Conservation (phyloP, 2,797 vertebrate genomes). For the Coluber constrictor region DNA sequence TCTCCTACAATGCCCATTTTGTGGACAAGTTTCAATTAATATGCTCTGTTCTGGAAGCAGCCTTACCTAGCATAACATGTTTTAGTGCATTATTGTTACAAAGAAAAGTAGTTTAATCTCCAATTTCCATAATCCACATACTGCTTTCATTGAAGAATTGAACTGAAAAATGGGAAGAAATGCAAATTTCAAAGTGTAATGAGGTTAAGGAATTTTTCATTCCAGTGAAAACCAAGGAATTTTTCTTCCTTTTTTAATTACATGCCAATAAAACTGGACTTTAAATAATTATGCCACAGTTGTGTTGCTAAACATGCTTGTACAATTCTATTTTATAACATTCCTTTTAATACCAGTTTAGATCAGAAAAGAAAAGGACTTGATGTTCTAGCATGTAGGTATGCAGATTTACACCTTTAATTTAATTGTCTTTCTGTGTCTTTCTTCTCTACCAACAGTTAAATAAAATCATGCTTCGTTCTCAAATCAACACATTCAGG, state of each 20-base stretch:
- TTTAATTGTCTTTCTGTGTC: slow-evolving; percentile 15
- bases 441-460: slow-evolving; percentile 10
- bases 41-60: background rate
- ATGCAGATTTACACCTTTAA: slow-evolving; percentile 6
- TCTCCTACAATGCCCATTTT: background rate
- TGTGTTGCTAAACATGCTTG: background rate
- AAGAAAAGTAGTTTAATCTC: background rate
- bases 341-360: background rate
- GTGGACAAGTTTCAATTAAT: background rate
- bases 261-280: background rate
- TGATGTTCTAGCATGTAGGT: background rate
- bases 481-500: slow-evolving; percentile 41
- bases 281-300: background rate
- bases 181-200: background rate
- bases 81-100: background rate
- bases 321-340: background rate
- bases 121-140: background rate
- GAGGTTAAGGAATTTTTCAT: background rate
- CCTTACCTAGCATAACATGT: background rate
- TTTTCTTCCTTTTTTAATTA: background rate
- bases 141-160: background rate
- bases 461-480: slow-evolving; percentile 29
- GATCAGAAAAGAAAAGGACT: background rate
- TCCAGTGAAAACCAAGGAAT: background rate
- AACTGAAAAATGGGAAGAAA: background rate